A percentile compares a stretch with the other conserved stretches of the same genome.
Conservation (phyloP, 2,113 vertebrate species). For the Ictalurus punctatus region DNA sequence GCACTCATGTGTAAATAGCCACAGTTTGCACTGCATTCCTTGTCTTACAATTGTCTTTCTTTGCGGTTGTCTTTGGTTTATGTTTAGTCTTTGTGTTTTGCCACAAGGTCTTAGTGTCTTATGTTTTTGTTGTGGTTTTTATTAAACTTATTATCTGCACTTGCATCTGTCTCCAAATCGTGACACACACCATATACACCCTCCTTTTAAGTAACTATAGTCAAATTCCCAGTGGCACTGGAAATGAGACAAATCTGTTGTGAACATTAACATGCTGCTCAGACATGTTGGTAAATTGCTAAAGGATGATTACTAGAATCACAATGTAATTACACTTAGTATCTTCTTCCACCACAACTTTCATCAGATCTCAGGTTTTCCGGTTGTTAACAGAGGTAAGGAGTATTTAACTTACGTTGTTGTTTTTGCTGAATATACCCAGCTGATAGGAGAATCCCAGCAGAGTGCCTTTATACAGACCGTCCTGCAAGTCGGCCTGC, state of each 20-base stretch:
- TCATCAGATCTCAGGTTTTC: background rate
- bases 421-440: conserved; percentile 76
- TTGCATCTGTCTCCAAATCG: no score
- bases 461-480: conserved; percentile 86
- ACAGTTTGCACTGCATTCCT: no score
- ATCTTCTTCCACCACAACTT: background rate
- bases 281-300: background rate
- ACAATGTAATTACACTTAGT: background rate
- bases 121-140: no score
- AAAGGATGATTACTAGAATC: background rate
- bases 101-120: no score
- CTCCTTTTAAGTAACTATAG: no score
- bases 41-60: no score
- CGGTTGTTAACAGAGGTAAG: background rate
- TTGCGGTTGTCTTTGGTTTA: no score
- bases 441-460: conserved; percentile 83
- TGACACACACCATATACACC: no score
- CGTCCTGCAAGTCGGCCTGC: conserved; percentile 76
- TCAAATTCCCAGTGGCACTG: background rate
- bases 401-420: conserved; percentile 71
- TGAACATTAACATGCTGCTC: background rate
- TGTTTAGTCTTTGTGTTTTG: no score
- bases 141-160: no score
- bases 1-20: no score
- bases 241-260: background rate